A percentile compares a stretch with the other conserved stretches of the same genome.
Conservation (phyloP, 2,888 invertebrate species). For the Congeria kusceri region DNA sequence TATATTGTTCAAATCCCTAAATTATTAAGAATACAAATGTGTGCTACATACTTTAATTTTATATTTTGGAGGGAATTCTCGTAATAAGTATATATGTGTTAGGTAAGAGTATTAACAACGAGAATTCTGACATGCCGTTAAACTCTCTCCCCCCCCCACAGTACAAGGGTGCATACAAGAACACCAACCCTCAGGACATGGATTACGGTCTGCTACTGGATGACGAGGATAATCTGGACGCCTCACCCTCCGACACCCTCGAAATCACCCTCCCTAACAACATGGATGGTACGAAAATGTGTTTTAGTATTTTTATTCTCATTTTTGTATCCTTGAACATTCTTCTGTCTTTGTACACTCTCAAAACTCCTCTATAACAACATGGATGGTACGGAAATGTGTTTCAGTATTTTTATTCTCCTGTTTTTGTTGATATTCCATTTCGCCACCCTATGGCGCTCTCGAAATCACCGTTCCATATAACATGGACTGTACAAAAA, state of each 20-base stretch:
- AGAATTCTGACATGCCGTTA: too few relatives aligned
- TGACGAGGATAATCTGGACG: slow-evolving; percentile 82
- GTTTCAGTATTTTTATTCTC: too few relatives aligned
- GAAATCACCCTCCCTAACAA: slow-evolving; percentile 79
- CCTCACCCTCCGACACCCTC: slow-evolving; percentile 82
- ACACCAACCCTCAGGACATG: slow-evolving; percentile 71
- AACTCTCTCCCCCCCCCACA: slow-evolving; percentile 42
- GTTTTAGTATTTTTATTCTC: too few relatives aligned
- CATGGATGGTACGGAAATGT: slow-evolving; percentile 28
- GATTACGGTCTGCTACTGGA: slow-evolving; percentile 76
- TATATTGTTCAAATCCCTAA: too few relatives aligned
- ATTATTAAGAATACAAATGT: too few relatives aligned
- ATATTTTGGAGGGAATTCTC: too few relatives aligned
- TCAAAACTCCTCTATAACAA: not conserved
- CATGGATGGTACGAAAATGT: slow-evolving; percentile 79
- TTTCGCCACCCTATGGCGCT: not conserved
- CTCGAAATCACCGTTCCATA: not conserved
- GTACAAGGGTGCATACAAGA: slow-evolving; percentile 78
- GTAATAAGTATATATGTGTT: too few relatives aligned
- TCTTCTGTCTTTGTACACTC: too few relatives aligned
- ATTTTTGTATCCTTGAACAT: too few relatives aligned
- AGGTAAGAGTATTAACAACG: too few relatives aligned
- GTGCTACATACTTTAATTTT: too few relatives aligned
- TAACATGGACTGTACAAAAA: slow-evolving; percentile 25
- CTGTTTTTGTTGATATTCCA: too few relatives aligned